Base-by-base conservation (phyloP, 2,888 invertebrate genomes). In the Drosophila stalkeri region DNA sequence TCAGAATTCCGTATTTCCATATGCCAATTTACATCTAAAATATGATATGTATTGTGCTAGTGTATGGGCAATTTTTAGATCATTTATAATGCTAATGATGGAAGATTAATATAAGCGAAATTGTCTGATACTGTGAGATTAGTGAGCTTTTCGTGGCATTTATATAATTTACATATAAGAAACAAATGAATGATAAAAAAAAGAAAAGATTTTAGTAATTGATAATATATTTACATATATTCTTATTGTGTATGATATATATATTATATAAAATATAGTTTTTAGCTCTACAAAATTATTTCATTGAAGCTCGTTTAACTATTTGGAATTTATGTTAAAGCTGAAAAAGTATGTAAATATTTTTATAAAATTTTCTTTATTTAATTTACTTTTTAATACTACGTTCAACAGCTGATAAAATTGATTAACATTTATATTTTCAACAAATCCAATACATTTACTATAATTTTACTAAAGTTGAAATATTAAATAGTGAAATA, bases 11-110 rank as follows among this genome's bases (percentile, higher is more conserved):
- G 3, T 4, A n/a, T 65, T 12, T 31, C 35, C 65, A 60, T 46
- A 60, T 59, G 51, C 57, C 65, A 68, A 61, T 64, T 86, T 86
- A 72, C n/a, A 64, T 57, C 52, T 49, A 66, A 79, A 86, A 84
- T 84, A 89, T 84, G 87, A 84, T 84, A 86, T 89, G 84, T 73
- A 66, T 49, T 41, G 16, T 69, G 65, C 46, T 69, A 56, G 68
- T 59, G 20, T n/a, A 43, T 63, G 37, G 23, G 7, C n/a, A 14
- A 31, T 47, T 31, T 35, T 31, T 9, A 59, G 49, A 62, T 75
- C 62, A 75, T 75, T 80, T 67, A 12, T 52, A 64, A 64, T 41
- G 55, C 51, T 51, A 51, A 51, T 51, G 27, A n/a, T 14, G n/a
- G 37, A 23, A 64, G 77, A 77, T 77, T 72, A 63, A 72, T 46